Conservation (phyloP, 2,888 invertebrate species). For the Parelbella ahira region DNA sequence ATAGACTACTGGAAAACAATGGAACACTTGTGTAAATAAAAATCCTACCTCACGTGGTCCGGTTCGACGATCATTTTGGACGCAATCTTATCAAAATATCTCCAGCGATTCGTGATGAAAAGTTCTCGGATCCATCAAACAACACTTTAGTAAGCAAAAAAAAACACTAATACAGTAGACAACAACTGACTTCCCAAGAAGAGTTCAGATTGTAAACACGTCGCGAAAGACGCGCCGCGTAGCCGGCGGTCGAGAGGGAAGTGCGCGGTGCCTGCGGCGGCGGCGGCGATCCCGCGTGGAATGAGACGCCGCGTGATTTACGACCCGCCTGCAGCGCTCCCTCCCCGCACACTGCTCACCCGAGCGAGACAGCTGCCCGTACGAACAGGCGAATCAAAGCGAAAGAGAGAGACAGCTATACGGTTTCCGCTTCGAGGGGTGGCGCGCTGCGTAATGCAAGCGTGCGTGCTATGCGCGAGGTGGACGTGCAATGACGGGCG, state of each 20-base stretch:
- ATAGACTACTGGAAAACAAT: constrained; percentile 40
- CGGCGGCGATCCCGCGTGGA: constrained; percentile 79
- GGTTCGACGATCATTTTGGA: constrained; percentile 78
- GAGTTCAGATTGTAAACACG: constrained; percentile 69
- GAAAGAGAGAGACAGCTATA: constrained; percentile 57
- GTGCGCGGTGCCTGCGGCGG: constrained; percentile 77
- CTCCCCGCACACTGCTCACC: constrained; percentile 64
- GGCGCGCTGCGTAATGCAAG: constrained; percentile 79
- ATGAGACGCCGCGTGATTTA: constrained; percentile 80
- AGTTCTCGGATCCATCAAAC: constrained; percentile 66
- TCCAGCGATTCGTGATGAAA: constrained; percentile 51
- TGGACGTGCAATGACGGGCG: constrained; percentile 76
- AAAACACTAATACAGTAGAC: constrained; percentile 54
- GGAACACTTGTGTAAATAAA: constrained; percentile 59
- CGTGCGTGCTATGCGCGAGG: constrained; percentile 79
- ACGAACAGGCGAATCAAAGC: constrained; percentile 31
- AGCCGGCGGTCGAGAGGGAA: constrained; percentile 71
- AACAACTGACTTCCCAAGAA: constrained; percentile 61
- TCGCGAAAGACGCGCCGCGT: constrained; percentile 76
- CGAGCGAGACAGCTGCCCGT: constrained; percentile 52
- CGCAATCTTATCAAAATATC: constrained; percentile 67
- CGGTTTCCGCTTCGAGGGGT: constrained; percentile 66
- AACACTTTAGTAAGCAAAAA: constrained; percentile 55
- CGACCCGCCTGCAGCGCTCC: constrained; percentile 80
- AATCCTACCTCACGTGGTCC: constrained; percentile 75